These are phyloP conservation scores for Phycodurus eques DNA, from an alignment of 2,113 vertebrate species.

Conservation along the genomic window DNA sequence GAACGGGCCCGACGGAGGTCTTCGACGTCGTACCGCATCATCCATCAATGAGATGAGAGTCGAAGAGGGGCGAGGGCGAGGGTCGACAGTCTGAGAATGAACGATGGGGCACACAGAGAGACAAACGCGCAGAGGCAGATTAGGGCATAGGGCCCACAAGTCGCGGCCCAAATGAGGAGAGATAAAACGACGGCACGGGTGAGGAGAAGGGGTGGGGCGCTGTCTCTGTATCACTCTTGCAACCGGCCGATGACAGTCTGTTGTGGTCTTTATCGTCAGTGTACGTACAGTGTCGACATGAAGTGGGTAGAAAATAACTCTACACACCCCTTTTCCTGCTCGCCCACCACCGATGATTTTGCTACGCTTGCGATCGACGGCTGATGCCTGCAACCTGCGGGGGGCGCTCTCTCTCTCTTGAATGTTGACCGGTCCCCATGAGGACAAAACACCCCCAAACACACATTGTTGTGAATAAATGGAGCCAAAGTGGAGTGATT, in stretches of 20 bases:
- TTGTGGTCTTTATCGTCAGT: neutral
- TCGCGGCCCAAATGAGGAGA: neutral
- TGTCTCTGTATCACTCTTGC: no score
- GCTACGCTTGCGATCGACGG: neutral
- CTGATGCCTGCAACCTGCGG: neutral
- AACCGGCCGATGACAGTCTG: no score
- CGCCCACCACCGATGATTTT: neutral
- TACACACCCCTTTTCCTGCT: conserved; percentile 1
- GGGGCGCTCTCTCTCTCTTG: neutral
- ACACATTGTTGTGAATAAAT: conserved; percentile 21
- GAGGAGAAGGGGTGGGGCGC: neutral
- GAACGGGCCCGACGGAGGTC: conserved; percentile 48
- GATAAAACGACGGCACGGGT: neutral
- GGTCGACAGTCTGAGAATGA: conserved; percentile 15
- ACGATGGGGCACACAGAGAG: conserved; percentile 31
- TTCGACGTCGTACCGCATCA: conserved; percentile 38
- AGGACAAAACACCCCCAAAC: neutral
- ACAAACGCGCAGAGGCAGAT: conserved; percentile 39
- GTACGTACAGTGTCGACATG: neutral
- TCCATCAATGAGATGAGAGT: conserved; percentile 57
- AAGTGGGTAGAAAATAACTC: no score
- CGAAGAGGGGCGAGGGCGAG: neutral
- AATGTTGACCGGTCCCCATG: neutral
- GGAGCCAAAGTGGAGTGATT: conserved; percentile 47
- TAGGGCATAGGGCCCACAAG: conserved; percentile 10